Evolutionary conservation across 2,888 invertebrate genomes (phyloP).

Genomic region (Eilema griseolum): DNA sequence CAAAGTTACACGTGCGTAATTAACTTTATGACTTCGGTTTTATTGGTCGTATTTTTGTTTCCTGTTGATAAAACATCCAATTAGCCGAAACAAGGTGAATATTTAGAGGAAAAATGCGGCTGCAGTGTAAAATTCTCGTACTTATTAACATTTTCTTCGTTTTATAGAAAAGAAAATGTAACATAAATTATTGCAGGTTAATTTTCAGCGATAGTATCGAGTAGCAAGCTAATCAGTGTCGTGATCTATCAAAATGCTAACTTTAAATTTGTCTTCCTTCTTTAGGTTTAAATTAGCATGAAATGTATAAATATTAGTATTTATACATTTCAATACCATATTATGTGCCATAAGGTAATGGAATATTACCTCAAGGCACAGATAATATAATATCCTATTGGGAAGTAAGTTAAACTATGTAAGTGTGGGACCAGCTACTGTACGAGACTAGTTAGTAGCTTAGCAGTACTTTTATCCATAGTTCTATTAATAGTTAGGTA

Average conservation of each 20-base stretch:
- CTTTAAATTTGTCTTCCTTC: background rate
- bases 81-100: background rate
- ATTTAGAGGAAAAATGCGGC: background rate
- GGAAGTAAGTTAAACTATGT: background rate
- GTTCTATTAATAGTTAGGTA: no score
- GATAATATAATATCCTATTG: no score
- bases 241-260: background rate
- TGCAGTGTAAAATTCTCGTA: background rate
- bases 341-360: no score
- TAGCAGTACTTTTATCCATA: no score
- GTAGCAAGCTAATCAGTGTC: background rate
- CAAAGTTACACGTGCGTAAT: slow-evolving; percentile 7
- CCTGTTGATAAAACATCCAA: background rate
- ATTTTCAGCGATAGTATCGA: background rate
- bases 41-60: background rate
- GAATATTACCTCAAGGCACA: background rate
- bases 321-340: no score
- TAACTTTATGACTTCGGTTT: slow-evolving; percentile 2
- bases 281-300: no score
- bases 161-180: background rate
- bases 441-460: background rate
- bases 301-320: no score
- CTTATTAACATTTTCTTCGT: no score
- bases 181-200: background rate
- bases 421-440: background rate